A percentile compares a stretch with the other conserved stretches of the same genome.
Evolutionary conservation across 2,797 vertebrate genomes (phyloP).

Genomic region (Anguilla megastoma): DNA sequence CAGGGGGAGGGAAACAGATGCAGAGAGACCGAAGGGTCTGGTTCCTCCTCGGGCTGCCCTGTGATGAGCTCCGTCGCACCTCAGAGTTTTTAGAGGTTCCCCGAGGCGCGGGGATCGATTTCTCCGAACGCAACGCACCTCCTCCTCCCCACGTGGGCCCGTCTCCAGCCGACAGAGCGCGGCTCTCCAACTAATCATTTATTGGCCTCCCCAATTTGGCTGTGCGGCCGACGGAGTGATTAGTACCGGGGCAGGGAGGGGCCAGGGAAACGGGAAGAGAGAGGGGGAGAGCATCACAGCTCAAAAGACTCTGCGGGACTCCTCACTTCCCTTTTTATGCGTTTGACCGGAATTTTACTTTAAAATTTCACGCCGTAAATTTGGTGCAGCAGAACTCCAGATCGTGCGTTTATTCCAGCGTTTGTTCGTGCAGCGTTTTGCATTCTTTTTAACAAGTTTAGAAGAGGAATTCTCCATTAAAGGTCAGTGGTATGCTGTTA

Average conservation of each 20-base stretch:
- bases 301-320: constrained; percentile 70
- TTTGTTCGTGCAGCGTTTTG: background rate
- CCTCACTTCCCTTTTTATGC: constrained; percentile 33
- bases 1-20: background rate
- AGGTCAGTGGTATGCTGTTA: background rate
- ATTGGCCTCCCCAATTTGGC: constrained; percentile 70
- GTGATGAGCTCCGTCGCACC: constrained; percentile 68
- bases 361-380: background rate
- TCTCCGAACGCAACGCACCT: constrained; percentile 65
- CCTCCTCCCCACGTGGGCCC: constrained; percentile 51
- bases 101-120: constrained; percentile 73
- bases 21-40: background rate
- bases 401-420: background rate
- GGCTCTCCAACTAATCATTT: constrained; percentile 48
- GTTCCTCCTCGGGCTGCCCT: background rate
- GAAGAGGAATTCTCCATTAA: background rate
- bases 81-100: constrained; percentile 66
- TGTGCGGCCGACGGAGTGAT: constrained; percentile 72
- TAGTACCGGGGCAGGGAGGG: constrained; percentile 57
- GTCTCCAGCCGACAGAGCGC: constrained; percentile 61
- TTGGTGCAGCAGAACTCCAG: background rate
- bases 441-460: background rate
- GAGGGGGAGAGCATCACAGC: constrained; percentile 74
- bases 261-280: constrained; percentile 66
- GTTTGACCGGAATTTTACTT: background rate